Evolutionary conservation across 2,797 vertebrate species (phyloP).

Genomic region (Acipenser oxyrinchus): DNA sequence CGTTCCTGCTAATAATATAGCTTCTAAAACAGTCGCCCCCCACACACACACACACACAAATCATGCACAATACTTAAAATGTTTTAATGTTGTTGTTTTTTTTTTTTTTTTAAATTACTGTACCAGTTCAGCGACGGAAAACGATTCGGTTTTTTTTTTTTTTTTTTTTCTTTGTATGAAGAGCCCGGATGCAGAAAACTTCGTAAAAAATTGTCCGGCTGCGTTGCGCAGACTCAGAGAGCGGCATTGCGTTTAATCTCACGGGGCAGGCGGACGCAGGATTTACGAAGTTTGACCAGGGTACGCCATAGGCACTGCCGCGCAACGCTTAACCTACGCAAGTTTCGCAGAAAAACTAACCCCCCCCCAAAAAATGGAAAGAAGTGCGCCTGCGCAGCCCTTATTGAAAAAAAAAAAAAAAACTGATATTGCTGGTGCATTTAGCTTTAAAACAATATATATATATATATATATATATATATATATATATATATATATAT

Average conservation of each 20-base stretch:
- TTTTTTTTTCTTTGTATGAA: slow-evolving; percentile 22
- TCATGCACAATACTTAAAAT: no score
- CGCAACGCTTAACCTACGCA: no score
- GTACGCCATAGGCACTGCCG: slow-evolving; percentile 16
- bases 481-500: no score
- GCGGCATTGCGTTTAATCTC: slow-evolving; percentile 24
- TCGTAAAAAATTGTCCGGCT: slow-evolving; percentile 30
- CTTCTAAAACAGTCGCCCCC: no score
- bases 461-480: no score
- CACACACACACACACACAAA: no score
- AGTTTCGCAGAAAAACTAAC: background rate
- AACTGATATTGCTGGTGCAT: background rate
- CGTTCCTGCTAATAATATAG: no score
- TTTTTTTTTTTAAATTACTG: no score
- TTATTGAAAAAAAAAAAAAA: background rate
- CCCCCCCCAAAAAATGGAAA: slow-evolving; percentile 17
- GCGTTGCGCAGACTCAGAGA: slow-evolving; percentile 37
- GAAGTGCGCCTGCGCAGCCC: slow-evolving; percentile 31
- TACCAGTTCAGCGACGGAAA: no score
- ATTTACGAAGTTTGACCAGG: slow-evolving; percentile 19
- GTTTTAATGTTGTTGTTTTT: no score
- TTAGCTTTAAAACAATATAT: no score
- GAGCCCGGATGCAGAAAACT: slow-evolving; percentile 32
- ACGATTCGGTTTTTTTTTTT: background rate
- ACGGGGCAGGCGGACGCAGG: slow-evolving; percentile 23